Evolutionary conservation across 2,888 invertebrate species (phyloP).

Genomic region (Lithosia quadra): DNA sequence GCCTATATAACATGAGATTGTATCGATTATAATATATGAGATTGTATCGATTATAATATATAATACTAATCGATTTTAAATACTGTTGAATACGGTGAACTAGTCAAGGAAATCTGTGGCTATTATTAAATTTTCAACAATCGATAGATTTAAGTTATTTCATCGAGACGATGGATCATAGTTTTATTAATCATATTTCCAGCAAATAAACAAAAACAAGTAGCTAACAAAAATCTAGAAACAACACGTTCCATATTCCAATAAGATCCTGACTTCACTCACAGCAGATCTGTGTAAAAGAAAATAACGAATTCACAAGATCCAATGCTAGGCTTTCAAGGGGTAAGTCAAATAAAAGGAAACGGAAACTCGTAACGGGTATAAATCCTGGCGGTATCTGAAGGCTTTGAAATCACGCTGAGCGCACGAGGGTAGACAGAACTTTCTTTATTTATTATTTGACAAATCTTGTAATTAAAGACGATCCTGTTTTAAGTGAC

Average conservation of each 20-base stretch:
- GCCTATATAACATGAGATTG: too few relatives aligned
- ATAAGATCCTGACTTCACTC: slow-evolving; percentile 20
- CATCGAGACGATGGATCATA: background rate
- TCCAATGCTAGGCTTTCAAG: slow-evolving; percentile 49
- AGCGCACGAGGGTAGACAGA: slow-evolving; percentile 43
- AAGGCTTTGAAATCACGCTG: slow-evolving; percentile 55
- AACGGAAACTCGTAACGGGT: slow-evolving; percentile 43
- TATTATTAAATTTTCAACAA: too few relatives aligned
- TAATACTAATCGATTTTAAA: background rate
- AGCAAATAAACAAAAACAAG: background rate
- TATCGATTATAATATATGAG: too few relatives aligned
- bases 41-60: too few relatives aligned
- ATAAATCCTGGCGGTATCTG: slow-evolving; percentile 60
- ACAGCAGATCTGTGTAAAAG: slow-evolving; percentile 27
- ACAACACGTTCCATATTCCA: background rate
- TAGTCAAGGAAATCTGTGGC: too few relatives aligned
- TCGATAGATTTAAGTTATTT: background rate
- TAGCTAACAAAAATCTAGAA: background rate
- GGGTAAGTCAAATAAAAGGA: slow-evolving; percentile 57
- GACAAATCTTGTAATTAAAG: slow-evolving; percentile 69
- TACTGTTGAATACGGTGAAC: background rate
- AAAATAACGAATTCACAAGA: slow-evolving; percentile 37
- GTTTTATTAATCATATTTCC: background rate
- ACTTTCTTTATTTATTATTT: slow-evolving; percentile 68
- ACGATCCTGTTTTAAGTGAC: slow-evolving; percentile 59